These are phyloP conservation scores for Xiphophorus birchmanni DNA, from an alignment of 2,797 vertebrate genomes.

Conservation along the genomic window DNA sequence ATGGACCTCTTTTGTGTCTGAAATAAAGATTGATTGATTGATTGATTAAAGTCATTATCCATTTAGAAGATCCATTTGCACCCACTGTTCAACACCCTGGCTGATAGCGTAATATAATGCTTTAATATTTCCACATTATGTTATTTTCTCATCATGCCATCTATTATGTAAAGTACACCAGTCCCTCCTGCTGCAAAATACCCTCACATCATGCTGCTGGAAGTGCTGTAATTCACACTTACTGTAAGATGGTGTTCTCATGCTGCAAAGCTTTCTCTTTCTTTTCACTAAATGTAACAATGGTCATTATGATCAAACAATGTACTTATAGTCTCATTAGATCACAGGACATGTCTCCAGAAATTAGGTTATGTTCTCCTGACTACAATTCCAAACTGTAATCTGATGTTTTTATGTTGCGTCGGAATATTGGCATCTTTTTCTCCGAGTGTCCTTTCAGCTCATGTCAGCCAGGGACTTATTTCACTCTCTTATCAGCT, in stretches of 20 bases:
- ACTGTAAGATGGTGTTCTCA: neutral
- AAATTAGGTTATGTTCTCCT: no score
- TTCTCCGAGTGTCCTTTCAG: neutral
- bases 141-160: neutral
- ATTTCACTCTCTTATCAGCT: neutral
- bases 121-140: neutral
- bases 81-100: neutral
- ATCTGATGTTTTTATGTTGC: neutral
- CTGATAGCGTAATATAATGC: neutral
- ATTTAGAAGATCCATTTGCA: neutral
- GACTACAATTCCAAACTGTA: neutral
- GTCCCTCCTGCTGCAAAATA: neutral
- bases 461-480: neutral
- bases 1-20: no score
- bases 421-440: neutral
- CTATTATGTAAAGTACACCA: neutral
- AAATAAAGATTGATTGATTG: no score
- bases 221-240: neutral
- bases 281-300: neutral
- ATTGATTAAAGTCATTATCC: neutral
- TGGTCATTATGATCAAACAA: neutral
- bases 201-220: neutral
- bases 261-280: neutral
- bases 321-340: neutral
- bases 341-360: no score